Percentiles rank a stretch among this genome's conserved stretches.
These are phyloP conservation scores for Melanogrammus aeglefinus DNA, from an alignment of 2,797 vertebrate genomes.

Conservation along the genomic window DNA sequence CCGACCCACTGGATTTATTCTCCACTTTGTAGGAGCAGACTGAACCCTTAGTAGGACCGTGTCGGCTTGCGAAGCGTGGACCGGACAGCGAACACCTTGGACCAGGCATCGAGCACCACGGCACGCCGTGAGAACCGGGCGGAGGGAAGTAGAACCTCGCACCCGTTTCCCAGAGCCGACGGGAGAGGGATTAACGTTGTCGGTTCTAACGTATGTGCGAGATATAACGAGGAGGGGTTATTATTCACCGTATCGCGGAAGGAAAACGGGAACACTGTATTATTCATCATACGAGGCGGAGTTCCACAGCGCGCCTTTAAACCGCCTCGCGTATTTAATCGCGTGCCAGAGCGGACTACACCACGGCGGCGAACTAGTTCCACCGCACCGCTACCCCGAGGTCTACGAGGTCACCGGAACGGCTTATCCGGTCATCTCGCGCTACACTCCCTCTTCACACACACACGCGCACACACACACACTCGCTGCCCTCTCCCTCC, in stretches of 20 bases:
- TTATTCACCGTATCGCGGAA: not conserved
- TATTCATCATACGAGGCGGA: not conserved
- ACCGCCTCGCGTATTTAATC: not conserved
- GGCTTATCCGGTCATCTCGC: constrained; percentile 8
- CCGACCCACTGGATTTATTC: not conserved
- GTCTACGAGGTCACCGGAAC: constrained; percentile 51
- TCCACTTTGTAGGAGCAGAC: not conserved
- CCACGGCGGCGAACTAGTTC: constrained; percentile 9
- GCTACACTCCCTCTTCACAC: not conserved
- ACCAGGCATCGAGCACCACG: no score
- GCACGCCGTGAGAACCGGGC: no score
- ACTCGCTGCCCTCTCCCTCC: no score
- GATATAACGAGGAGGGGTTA: not conserved
- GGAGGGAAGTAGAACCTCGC: no score
- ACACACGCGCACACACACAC: not conserved
- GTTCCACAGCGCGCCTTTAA: not conserved
- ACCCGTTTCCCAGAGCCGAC: no score
- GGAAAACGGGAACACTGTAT: not conserved
- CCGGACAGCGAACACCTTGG: no score
- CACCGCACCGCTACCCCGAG: not conserved
- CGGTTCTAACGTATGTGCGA: not conserved
- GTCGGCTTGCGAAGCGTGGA: no score
- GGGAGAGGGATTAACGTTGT: no score
- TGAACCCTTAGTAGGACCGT: no score
- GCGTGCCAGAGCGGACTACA: not conserved